These are phyloP conservation scores for Empidonax traillii DNA, from an alignment of 2,113 vertebrate species.

Conservation along the genomic window DNA sequence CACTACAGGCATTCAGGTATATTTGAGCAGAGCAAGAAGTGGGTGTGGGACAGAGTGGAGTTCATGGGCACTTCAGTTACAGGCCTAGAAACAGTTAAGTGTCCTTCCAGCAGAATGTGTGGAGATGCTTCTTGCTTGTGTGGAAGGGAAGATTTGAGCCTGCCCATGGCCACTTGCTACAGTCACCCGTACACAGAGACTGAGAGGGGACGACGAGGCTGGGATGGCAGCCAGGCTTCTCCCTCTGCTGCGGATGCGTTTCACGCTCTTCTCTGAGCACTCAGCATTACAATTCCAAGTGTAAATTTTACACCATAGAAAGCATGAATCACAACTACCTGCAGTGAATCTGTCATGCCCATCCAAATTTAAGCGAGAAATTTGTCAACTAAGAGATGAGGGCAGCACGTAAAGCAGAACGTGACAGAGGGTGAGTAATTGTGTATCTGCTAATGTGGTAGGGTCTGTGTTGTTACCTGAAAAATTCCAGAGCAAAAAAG, in stretches of 20 bases:
- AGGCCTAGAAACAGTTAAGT: not conserved
- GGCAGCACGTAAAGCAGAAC: not conserved
- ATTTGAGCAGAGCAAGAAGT: not conserved
- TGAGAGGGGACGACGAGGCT: rapidly evolving
- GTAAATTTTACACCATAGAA: not conserved
- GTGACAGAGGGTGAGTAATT: not conserved
- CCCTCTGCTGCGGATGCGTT: not conserved
- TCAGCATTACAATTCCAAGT: rapidly evolving
- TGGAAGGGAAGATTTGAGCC: not conserved
- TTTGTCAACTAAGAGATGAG: not conserved
- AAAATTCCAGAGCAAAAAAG: not conserved
- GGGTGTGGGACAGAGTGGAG: not conserved
- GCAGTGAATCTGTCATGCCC: not conserved
- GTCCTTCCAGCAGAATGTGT: not conserved
- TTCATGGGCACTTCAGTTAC: not conserved
- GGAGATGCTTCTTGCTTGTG: not conserved
- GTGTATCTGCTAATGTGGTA: not conserved
- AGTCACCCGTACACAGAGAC: not conserved
- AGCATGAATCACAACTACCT: not conserved
- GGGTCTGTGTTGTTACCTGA: not conserved
- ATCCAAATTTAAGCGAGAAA: not conserved
- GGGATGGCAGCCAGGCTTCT: not conserved
- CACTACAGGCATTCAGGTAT: rapidly evolving
- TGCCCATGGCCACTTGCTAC: not conserved
- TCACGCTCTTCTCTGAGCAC: not conserved